phyloP scores from a whole-genome alignment of 1,140 invertebrate species.

The Magallana gigas region DNA sequence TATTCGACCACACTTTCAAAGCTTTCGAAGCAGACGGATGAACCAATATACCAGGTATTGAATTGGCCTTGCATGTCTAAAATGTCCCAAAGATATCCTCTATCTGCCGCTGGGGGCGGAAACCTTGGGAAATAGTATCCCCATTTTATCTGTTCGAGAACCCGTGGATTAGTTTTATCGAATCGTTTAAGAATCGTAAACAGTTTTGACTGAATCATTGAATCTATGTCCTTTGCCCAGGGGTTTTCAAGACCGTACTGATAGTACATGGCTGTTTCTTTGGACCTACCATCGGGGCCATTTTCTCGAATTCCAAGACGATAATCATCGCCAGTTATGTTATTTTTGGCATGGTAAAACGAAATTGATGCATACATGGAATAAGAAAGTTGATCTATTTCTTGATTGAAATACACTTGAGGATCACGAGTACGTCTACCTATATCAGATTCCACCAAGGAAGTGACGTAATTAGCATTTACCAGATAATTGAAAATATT shows the following conservation, averaged over 20 bases:
- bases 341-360: slow-evolving; percentile 5
- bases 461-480: slow-evolving; percentile 16
- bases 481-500: background rate
- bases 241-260: slow-evolving; percentile 29
- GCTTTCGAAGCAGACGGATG: slow-evolving; percentile 44
- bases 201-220: slow-evolving; percentile 8
- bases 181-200: background rate
- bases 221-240: background rate
- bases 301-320: background rate
- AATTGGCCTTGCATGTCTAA: slow-evolving; percentile 42
- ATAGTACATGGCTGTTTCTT: slow-evolving; percentile 35
- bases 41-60: slow-evolving; percentile 46
- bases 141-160: slow-evolving; percentile 23
- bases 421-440: background rate
- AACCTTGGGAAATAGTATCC: slow-evolving; percentile 42
- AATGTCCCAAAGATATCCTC: slow-evolving; percentile 44
- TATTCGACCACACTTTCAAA: slow-evolving; percentile 47
- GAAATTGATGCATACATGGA: background rate
- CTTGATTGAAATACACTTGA: background rate
- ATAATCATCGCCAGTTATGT: background rate
- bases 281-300: background rate
- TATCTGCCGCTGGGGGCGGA: background rate
- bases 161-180: background rate
- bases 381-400: background rate
- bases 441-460: slow-evolving; percentile 8